These are phyloP conservation scores for Chlorops oryzae DNA, from an alignment of 1,140 invertebrate genomes.

Conservation along the genomic window DNA sequence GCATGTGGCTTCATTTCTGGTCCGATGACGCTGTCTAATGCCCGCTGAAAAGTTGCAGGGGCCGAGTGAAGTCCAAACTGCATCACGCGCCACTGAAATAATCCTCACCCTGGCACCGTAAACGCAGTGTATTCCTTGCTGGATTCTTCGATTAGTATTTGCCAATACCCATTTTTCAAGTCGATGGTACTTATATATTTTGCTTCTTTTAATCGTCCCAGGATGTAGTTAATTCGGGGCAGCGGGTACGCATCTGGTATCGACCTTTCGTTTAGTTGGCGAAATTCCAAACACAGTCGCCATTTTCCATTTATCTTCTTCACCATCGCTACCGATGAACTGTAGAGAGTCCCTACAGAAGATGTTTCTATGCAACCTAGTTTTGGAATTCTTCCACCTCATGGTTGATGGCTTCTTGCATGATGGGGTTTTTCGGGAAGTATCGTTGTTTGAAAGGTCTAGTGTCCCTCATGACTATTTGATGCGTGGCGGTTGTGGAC, in stretches of 20 bases:
- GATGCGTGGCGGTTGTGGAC: too few species aligned
- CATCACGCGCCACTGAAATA: constrained; percentile 46
- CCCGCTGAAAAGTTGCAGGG: constrained; percentile 44
- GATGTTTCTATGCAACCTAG: too few species aligned
- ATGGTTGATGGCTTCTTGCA: too few species aligned
- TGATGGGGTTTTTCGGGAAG: too few species aligned
- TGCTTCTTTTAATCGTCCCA: constrained; percentile 31
- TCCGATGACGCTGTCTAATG: constrained; percentile 29
- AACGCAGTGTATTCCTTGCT: constrained; percentile 48
- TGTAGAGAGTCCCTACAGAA: too few species aligned
- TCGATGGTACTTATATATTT: constrained; percentile 43
- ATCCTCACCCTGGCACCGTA: constrained; percentile 37
- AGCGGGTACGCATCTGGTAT: constrained; percentile 45
- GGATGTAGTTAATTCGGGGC: constrained; percentile 46
- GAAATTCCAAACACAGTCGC: constrained; percentile 42
- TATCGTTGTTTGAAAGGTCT: too few species aligned
- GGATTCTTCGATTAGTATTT: constrained; percentile 28
- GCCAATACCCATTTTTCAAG: too few species aligned
- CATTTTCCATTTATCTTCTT: neutral
- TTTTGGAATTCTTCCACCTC: too few species aligned
- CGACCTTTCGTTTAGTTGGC: constrained; percentile 36
- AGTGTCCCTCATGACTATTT: too few species aligned
- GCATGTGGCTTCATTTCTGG: constrained; percentile 17
- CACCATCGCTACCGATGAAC: too few species aligned
- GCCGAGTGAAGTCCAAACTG: too few species aligned